Evolutionary conservation across 2,797 vertebrate species (phyloP).

Genomic region (Lophotriccus pileatus): DNA sequence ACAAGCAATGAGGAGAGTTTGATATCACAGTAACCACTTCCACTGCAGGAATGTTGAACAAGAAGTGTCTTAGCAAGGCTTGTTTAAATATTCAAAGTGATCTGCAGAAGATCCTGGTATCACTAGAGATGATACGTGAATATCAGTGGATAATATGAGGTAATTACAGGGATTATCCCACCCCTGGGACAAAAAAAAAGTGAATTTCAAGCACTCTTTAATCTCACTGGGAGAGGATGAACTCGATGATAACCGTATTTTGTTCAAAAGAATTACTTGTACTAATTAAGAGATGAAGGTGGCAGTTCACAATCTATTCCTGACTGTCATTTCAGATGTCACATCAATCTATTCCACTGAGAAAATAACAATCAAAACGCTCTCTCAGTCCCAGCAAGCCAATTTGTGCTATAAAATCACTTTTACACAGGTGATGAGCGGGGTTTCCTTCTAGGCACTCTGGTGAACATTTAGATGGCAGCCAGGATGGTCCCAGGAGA

Average conservation of each 20-base stretch:
- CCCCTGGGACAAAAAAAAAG: slow-evolving; percentile 12
- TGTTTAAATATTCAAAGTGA: slow-evolving; percentile 23
- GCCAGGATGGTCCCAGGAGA: not conserved
- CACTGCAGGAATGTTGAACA: not conserved
- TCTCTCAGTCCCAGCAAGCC: not conserved
- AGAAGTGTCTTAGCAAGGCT: not conserved
- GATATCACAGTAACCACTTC: not conserved
- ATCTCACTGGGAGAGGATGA: slow-evolving; percentile 50
- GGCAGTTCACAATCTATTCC: slow-evolving; percentile 43
- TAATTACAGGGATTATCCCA: slow-evolving; percentile 66
- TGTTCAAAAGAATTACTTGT: slow-evolving; percentile 50
- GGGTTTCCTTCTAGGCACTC: not conserved
- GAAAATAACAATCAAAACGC: slow-evolving; percentile 29
- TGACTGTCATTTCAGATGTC: slow-evolving; percentile 50
- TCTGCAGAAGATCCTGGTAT: slow-evolving; percentile 31
- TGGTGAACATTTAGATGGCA: not conserved
- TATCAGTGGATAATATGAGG: slow-evolving; percentile 34
- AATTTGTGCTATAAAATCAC: not conserved
- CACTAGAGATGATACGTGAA: slow-evolving; percentile 1
- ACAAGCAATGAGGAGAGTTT: not conserved
- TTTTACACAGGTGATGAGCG: not conserved
- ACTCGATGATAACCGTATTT: slow-evolving; percentile 28
- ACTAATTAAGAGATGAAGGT: slow-evolving; percentile 64
- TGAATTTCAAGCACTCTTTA: slow-evolving; percentile 42
- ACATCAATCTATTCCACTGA: slow-evolving; percentile 38